A percentile compares a stretch with the other conserved stretches of the same genome.
Evolutionary conservation across 2,888 invertebrate species (phyloP).

Genomic region (Orthosia gracilis): DNA sequence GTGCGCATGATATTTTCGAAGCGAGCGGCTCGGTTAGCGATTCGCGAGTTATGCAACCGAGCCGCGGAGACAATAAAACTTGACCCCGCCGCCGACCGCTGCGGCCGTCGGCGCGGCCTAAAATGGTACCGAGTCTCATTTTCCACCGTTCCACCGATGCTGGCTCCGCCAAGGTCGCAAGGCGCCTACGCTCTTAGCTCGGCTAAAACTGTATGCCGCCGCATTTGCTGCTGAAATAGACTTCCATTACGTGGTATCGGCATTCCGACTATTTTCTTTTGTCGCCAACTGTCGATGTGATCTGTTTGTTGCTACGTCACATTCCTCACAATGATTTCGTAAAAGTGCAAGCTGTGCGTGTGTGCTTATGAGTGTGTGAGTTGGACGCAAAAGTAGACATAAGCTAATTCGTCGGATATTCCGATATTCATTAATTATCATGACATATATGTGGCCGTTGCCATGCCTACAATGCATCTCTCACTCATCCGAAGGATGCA

Average conservation of each 20-base stretch:
- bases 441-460: constrained; percentile 72
- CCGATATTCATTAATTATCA: constrained; percentile 71
- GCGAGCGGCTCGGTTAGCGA: constrained; percentile 78
- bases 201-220: constrained; percentile 86
- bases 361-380: constrained; percentile 59
- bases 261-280: constrained; percentile 87
- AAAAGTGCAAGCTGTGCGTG: constrained; percentile 77
- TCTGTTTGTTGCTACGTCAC: constrained; percentile 78
- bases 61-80: constrained; percentile 89
- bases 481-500: constrained; percentile 75
- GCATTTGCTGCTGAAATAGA: constrained; percentile 87
- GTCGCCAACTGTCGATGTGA: constrained; percentile 81
- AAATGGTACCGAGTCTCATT: constrained; percentile 89
- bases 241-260: constrained; percentile 85
- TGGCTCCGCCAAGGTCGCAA: constrained; percentile 86
- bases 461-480: constrained; percentile 72
- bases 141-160: constrained; percentile 85
- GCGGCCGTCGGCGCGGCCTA: constrained; percentile 86
- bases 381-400: constrained; percentile 53
- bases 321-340: constrained; percentile 72
- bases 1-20: constrained; percentile 83
- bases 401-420: constrained; percentile 64
- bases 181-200: constrained; percentile 88
- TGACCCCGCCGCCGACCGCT: constrained; percentile 84
- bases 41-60: constrained; percentile 86